Conservation (phyloP, 2,113 vertebrate species). For the Myodes glareolus region DNA sequence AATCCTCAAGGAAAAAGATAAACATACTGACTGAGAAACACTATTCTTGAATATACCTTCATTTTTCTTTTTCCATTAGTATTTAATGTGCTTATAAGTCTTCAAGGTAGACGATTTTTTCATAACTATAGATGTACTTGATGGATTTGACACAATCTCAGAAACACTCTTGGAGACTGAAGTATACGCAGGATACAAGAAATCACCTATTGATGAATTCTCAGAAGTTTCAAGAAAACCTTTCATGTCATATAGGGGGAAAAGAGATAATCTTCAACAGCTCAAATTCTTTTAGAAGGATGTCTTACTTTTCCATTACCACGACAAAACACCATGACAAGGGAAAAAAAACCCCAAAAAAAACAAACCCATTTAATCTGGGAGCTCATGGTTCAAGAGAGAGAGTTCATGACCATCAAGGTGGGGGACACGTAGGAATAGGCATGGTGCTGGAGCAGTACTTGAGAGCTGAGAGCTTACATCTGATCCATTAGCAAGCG, state of each 20-base stretch:
- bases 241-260: conserved; percentile 89
- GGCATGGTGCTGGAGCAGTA: neutral
- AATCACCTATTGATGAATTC: conserved; percentile 90
- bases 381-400: neutral
- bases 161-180: conserved; percentile 83
- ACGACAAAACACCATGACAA: neutral
- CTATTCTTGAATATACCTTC: conserved; percentile 89
- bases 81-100: conserved; percentile 84
- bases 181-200: conserved; percentile 85
- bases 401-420: neutral
- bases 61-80: conserved; percentile 88
- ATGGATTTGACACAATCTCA: conserved; percentile 80
- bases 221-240: conserved; percentile 87
- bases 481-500: neutral
- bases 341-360: no score
- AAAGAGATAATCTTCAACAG: conserved; percentile 30
- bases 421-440: no score
- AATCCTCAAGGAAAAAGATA: conserved; percentile 48
- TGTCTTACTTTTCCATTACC: neutral
- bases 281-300: conserved; percentile 33
- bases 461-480: neutral
- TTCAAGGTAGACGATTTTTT: conserved; percentile 83
- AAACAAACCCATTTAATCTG: neutral
- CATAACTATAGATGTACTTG: conserved; percentile 81
- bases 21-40: conserved; percentile 35